Evolutionary conservation across 1,140 invertebrate genomes (phyloP), one percentile per base, ranked within the genome.

Genomic region (Hyphantria cunea): DNA sequence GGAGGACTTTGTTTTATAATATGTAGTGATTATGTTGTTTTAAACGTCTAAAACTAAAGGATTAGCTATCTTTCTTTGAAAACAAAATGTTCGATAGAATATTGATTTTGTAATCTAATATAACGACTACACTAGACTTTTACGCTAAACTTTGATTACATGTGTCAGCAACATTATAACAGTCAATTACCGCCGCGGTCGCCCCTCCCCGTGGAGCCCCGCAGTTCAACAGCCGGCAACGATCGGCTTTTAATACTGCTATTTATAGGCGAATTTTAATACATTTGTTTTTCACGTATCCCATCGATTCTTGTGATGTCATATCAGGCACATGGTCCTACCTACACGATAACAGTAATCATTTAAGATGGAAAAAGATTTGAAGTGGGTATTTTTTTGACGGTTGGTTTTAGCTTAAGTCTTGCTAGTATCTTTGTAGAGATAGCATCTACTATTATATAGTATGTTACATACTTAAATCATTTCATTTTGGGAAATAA

Each of bases 261-360:
- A 82, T 82, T 84, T 79, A 81, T 82, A 81, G 70, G 64, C 68
- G 67, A 80, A 76, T 82, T 74, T 68, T 72, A 75, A 81, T 77
- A 78, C 68, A 58, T 70, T 68, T 71, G 72, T 75, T 74, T 67
- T 73, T 82, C 69, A 75, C 66, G 74, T 66, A 71, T 78, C 14
- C 55, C 45, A 58, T 49, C 55, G 48, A 45, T 39, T 15, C 51
- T 15, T 39, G 14, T 17, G 45, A 13, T 58, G 12, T 39, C 25
- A 11, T 41, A 49, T 41, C 45, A 33, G 6, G 7, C 12, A 44
- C 10, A 58, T 58, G n/a, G 37, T 39, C 33, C 33, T 34, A 34
- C 33, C 33, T 34, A 34, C 33, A 34, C 33, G 33, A 34, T 34
- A 6, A 34, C 10, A 6, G n/a, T 2, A 7, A 39, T 5, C 17